Percentiles rank a stretch among this genome's conserved stretches.
phyloP scores from a whole-genome alignment of 2,888 invertebrate species.

The Xestia sexstrigata region DNA sequence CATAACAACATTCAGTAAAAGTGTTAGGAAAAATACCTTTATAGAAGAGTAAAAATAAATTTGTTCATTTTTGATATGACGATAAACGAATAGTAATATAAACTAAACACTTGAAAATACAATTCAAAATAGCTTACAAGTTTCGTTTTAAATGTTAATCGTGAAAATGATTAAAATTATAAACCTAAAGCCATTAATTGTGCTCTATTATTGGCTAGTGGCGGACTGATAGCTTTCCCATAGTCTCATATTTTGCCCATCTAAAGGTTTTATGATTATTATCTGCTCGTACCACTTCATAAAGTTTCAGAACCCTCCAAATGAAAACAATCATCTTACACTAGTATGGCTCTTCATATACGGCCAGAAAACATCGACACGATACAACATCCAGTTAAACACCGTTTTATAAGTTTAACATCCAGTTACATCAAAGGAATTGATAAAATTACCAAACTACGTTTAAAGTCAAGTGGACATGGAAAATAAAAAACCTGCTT shows the following conservation, averaged over 20 bases:
- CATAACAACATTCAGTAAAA: conserved; percentile 57
- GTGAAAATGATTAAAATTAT: conserved; percentile 38
- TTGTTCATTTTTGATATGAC: conserved; percentile 49
- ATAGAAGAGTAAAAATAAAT: conserved; percentile 59
- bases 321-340: conserved; percentile 35
- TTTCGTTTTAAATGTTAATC: conserved; percentile 35
- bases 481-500: conserved; percentile 44
- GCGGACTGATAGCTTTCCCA: not conserved
- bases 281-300: not conserved
- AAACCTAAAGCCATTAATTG: conserved; percentile 23
- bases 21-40: conserved; percentile 59
- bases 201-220: conserved; percentile 25
- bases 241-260: not conserved
- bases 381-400: conserved; percentile 44
- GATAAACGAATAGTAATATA: conserved; percentile 44
- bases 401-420: conserved; percentile 18
- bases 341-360: conserved; percentile 52
- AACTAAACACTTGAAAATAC: conserved; percentile 50
- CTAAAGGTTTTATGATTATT: not conserved
- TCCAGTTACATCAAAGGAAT: conserved; percentile 44
- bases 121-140: conserved; percentile 61
- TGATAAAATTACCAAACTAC: conserved; percentile 11
- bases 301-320: conserved; percentile 23
- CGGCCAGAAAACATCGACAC: conserved; percentile 54
- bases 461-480: conserved; percentile 14